Base-by-base conservation (phyloP, 2,888 invertebrate genomes). In the Hirtodrosophila cameraria region DNA sequence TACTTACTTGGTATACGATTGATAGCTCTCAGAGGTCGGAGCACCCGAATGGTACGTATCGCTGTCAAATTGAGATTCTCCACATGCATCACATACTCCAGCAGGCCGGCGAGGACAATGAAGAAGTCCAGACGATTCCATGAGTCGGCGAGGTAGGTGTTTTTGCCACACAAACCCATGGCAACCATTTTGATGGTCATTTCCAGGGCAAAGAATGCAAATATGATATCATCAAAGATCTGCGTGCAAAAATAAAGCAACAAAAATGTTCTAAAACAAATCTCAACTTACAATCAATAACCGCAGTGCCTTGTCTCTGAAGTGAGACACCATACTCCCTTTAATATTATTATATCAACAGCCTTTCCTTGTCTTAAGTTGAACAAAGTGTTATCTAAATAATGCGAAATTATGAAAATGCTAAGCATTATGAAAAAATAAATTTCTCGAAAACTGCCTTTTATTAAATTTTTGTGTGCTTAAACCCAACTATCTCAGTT, bases 51-150 rank as follows among this genome's bases (percentile, higher is more conserved):
- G 69, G 99, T 99, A 88, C 99, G 93, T 90, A 99, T 99, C 57
- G 99, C 98, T 66, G 99, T 98, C 90, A 99, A 93, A 92, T 99
- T 99, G 92, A 99, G 96, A 92, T 98, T 99, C 91, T 99, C 98
- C 90, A 98, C 96, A 91, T 98, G 96, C 89, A 99, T 92, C 89
- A 96, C 95, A 90, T 97, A 97, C 92, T 97, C 97, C 80, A 97
- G 91, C 52, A 95, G 94, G 53, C 99, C 99, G 59, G 99, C 97
- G 77, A 97, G 91, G 9, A 99, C 99, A 89, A 99, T 99, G 92
- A 99, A 99, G 92, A 96, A 96, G 92, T 99, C 99, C 88, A 99
- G 94, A 85, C 98, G 94, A 92, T 99, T 99, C 99, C 99, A 99
- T 12, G 98, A 97, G 91, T 99, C 99, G 0, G 97, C 98, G 89